Conservation (phyloP, 2,888 invertebrate genomes). For the Physocephala rufipes region DNA sequence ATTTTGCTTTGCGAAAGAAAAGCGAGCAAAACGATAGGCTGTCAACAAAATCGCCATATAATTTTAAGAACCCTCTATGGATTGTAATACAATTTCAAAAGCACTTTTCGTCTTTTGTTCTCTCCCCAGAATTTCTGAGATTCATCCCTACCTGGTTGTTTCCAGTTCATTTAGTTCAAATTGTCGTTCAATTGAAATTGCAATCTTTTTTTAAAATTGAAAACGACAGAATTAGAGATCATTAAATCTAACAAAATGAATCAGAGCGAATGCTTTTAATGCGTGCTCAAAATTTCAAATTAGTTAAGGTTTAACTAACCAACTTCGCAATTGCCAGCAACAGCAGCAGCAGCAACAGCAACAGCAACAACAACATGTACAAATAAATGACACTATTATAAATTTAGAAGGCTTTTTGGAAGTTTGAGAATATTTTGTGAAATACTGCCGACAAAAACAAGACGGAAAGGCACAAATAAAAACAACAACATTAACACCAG, state of each 20-base stretch:
- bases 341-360: conserved; percentile 2
- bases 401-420: not conserved
- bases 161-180: conserved; percentile 6
- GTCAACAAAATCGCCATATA: too few species aligned
- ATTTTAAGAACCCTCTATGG: too few species aligned
- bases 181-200: not conserved
- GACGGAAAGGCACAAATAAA: not conserved
- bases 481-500: too few species aligned
- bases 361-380: conserved; percentile 17
- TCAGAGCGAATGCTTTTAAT: conserved; percentile 25
- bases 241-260: conserved; percentile 24
- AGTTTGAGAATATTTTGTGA: not conserved
- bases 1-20: too few species aligned
- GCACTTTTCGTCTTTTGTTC: too few species aligned
- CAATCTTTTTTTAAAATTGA: not conserved
- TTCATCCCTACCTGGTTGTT: too few species aligned
- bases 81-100: too few species aligned
- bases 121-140: too few species aligned
- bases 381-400: too few species aligned
- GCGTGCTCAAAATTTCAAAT: conserved; percentile 38
- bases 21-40: too few species aligned
- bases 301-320: conserved; percentile 22
- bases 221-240: not conserved
- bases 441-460: not conserved
- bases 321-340: conserved; percentile 11